phyloP scores from a whole-genome alignment of 2,888 invertebrate species.

The Ectropis crepuscularia region DNA sequence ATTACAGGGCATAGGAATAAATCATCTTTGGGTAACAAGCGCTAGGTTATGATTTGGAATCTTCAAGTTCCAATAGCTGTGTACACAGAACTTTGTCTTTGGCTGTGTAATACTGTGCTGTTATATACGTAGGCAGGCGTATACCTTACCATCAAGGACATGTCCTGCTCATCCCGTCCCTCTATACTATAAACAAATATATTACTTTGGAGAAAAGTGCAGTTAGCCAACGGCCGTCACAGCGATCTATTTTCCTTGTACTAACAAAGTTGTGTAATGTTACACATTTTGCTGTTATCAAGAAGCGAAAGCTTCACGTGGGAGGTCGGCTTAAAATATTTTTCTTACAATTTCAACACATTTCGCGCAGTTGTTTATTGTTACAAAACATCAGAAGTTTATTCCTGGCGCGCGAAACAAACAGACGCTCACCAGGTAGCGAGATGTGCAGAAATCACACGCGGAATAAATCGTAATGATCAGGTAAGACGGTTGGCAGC shows the following conservation, averaged over 20 bases:
- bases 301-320: conserved; percentile 9
- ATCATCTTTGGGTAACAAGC: too few species aligned
- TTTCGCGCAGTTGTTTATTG: conserved; percentile 26
- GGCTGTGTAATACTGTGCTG: too few species aligned
- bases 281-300: conserved; percentile 1
- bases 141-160: too few species aligned
- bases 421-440: conserved; percentile 21
- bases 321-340: conserved; percentile 8
- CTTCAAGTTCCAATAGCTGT: too few species aligned
- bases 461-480: conserved; percentile 36
- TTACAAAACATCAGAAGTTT: conserved; percentile 23
- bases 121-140: too few species aligned
- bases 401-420: conserved; percentile 18
- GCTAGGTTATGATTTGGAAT: too few species aligned
- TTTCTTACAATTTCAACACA: conserved; percentile 12
- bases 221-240: background rate
- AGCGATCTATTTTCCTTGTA: background rate
- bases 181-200: too few species aligned
- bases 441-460: conserved; percentile 23
- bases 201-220: background rate
- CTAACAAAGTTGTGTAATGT: conserved; percentile 8
- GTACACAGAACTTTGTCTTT: too few species aligned
- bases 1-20: too few species aligned
- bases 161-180: too few species aligned
- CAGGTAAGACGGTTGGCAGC: conserved; percentile 58